Base-by-base conservation (phyloP, 2,888 invertebrate species). In the Drosophila dives region DNA sequence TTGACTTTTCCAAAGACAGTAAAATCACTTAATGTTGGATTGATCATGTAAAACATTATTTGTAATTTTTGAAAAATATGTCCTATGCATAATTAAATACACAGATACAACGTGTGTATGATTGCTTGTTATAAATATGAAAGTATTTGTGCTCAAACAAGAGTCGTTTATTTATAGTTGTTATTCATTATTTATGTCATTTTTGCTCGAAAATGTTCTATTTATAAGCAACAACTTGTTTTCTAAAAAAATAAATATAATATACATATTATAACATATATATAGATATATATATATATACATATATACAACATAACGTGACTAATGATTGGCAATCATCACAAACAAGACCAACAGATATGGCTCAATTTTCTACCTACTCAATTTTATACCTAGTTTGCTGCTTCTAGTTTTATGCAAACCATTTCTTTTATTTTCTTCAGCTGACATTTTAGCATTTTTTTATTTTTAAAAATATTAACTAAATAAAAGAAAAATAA, bases 151-250 rank as follows among this genome's bases (percentile, higher is more conserved):
- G 32, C 38, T 53, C 56, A 50, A 76, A 69, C 56, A 76, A 63
- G 50, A 33, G 17, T 7, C 11, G 7, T 36, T 51, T 76, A 78
- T 78, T 78, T 72, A 58, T 79, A 72, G 59, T 49, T 69, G 45
- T 60, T 72, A 40, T 72, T 71, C 61, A 63, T 71, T 58, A 66
- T 65, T 69, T 69, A 58, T 63, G 67, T 53, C 33, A 63, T 53
- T 64, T 54, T 26, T 62, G 33, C 42, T 33, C 20, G 49, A 65
- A 65, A 60, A 40, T 62, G 2, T 40, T 36, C 49, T 75, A 66
- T 75, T 71, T 64, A 49, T 59, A 69, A 48, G 17, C 58, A 50
- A 15, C 33, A 58, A 55, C 50, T 38, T 51, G 33, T 45, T 5
- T 29, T 29, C 6, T 29, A 20, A 11, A 42, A 42, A 42, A 20